Conservation (phyloP, 2,113 vertebrate species). For the Oenanthe melanoleuca region DNA sequence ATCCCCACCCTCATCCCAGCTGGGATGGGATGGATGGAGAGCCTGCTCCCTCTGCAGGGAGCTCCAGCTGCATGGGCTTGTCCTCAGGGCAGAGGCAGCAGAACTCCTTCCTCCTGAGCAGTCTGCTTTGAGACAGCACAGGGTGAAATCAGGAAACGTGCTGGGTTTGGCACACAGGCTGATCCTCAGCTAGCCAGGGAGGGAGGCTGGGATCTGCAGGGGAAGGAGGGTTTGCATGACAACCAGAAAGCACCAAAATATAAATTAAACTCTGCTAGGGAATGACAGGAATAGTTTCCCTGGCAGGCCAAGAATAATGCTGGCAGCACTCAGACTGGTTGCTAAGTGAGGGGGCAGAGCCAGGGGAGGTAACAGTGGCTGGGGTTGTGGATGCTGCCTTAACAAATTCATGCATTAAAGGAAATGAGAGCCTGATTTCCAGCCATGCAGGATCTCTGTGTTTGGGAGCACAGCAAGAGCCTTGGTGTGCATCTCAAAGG, state of each 20-base stretch:
- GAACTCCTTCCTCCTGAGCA: neutral
- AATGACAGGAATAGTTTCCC: slow-evolving; percentile 15
- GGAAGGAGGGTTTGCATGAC: neutral
- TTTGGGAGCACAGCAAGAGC: neutral
- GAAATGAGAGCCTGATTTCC: neutral
- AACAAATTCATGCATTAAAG: neutral
- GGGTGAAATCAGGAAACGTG: neutral
- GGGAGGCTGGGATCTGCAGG: neutral
- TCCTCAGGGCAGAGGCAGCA: neutral
- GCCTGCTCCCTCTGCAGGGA: slow-evolving; percentile 37
- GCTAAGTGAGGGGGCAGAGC: slow-evolving; percentile 4
- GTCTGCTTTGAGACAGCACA: neutral
- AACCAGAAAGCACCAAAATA: neutral
- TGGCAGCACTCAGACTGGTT: neutral
- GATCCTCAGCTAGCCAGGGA: neutral
- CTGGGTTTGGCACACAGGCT: accelerated
- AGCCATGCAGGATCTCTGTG: neutral
- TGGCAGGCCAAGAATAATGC: neutral
- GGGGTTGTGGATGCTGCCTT: neutral
- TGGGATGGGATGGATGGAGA: neutral
- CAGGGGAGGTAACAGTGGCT: neutral
- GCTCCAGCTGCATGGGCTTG: neutral
- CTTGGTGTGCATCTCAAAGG: neutral
- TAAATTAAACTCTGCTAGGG: neutral
- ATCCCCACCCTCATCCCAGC: neutral